A percentile compares a stretch with the other conserved stretches of the same genome.
Evolutionary conservation across 30 jellyfish, hydroid and myxozoan species (phyloP).

Genomic region (Aurelia sp.): DNA sequence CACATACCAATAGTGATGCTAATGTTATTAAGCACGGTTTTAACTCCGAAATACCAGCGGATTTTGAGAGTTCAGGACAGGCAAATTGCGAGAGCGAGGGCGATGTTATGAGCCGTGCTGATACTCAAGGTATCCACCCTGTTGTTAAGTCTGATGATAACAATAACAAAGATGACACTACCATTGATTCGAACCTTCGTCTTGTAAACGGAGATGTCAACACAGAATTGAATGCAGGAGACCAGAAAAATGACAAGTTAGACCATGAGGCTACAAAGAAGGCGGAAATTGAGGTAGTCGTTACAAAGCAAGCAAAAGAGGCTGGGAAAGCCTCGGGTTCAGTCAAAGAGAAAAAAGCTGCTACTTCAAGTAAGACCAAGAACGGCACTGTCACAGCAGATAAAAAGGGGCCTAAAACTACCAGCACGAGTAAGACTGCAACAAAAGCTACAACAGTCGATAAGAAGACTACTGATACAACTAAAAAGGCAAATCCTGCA

Average conservation of each 20-base stretch:
- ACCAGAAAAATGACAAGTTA: neutral
- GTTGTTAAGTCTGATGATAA: neutral
- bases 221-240: neutral
- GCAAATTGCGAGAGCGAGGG: neutral
- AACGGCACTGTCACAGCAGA: neutral
- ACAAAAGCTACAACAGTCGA: slow-evolving; percentile 12
- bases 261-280: neutral
- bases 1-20: neutral
- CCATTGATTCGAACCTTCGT: neutral
- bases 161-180: slow-evolving; percentile 5
- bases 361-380: neutral
- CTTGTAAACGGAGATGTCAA: slow-evolving; percentile 41
- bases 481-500: slow-evolving; percentile 3
- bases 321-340: neutral
- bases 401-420: neutral
- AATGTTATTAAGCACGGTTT: neutral
- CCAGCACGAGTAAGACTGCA: slow-evolving; percentile 7
- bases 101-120: neutral
- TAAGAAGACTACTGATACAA: slow-evolving; percentile 10
- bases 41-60: neutral
- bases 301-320: neutral
- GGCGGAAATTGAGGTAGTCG: neutral
- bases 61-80: neutral
- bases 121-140: neutral
- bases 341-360: neutral